Evolutionary conservation across 2,888 invertebrate species (phyloP).

Genomic region (Cryptus viduatorius): DNA sequence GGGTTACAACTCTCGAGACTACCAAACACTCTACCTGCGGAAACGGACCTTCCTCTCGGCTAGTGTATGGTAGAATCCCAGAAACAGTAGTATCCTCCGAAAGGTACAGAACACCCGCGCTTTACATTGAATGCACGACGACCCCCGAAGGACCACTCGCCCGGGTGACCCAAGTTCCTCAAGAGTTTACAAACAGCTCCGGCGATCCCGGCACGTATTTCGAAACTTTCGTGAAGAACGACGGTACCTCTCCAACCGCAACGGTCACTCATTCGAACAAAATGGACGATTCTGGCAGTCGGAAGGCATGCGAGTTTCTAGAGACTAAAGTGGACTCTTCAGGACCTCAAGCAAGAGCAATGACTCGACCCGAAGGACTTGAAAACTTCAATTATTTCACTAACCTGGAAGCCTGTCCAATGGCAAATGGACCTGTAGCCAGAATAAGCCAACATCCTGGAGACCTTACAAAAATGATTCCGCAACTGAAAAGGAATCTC

Average conservation of each 20-base stretch:
- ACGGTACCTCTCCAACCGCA: slow-evolving; percentile 62
- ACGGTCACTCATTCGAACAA: slow-evolving; percentile 44
- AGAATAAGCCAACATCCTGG: slow-evolving; percentile 57
- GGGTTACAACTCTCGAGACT: slow-evolving; percentile 54
- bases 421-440: slow-evolving; percentile 53
- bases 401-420: slow-evolving; percentile 40
- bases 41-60: slow-evolving; percentile 58
- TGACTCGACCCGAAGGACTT: slow-evolving; percentile 33
- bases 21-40: slow-evolving; percentile 33
- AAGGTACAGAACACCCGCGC: slow-evolving; percentile 47
- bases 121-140: slow-evolving; percentile 69
- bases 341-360: slow-evolving; percentile 59
- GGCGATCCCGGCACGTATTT: slow-evolving; percentile 25
- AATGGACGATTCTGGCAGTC: slow-evolving; percentile 2
- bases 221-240: slow-evolving; percentile 58
- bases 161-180: slow-evolving; percentile 62
- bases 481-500: not conserved
- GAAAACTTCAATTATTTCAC: slow-evolving; percentile 49
- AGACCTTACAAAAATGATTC: slow-evolving; percentile 3
- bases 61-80: slow-evolving; percentile 55
- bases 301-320: slow-evolving; percentile 42
- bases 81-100: slow-evolving; percentile 22
- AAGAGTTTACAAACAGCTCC: slow-evolving; percentile 14
- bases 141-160: slow-evolving; percentile 59
- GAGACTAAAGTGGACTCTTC: slow-evolving; percentile 55